Conservation (phyloP, 2,113 vertebrate genomes). For the Laticauda colubrina region DNA sequence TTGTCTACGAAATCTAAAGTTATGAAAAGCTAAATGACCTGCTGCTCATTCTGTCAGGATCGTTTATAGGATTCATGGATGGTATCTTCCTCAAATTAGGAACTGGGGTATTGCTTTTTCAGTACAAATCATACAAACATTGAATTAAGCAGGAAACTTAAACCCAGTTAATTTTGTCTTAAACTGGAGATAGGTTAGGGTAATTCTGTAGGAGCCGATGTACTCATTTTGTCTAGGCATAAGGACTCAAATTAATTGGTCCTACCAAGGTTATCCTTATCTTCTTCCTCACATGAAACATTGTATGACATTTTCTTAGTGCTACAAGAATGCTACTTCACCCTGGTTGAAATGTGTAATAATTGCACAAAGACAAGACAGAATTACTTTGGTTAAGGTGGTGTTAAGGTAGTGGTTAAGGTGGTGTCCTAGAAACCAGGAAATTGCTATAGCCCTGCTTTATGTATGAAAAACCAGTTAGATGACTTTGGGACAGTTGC, state of each 20-base stretch:
- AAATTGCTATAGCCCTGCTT: neutral
- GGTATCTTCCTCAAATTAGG: constrained; percentile 5
- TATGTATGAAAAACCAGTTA: neutral
- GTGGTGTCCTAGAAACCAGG: neutral
- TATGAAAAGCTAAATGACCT: constrained; percentile 29
- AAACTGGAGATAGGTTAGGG: neutral
- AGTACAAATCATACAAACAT: neutral
- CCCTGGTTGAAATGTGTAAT: neutral
- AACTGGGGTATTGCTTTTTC: constrained; percentile 12
- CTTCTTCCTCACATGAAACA: neutral
- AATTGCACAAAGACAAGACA: neutral
- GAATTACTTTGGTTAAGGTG: neutral
- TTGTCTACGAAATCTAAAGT: constrained; percentile 11
- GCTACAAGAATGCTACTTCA: neutral
- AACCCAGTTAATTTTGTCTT: neutral
- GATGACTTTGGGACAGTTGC: neutral
- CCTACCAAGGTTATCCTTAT: neutral
- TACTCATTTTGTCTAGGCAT: neutral
- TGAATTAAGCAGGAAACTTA: neutral
- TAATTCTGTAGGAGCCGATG: neutral
- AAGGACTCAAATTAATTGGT: neutral
- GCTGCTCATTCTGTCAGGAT: neutral
- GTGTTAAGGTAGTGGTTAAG: neutral
- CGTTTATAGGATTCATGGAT: neutral
- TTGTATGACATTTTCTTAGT: neutral